phyloP scores from a whole-genome alignment of 2,113 vertebrate species.

The Tretioscincus oriximinensis region DNA sequence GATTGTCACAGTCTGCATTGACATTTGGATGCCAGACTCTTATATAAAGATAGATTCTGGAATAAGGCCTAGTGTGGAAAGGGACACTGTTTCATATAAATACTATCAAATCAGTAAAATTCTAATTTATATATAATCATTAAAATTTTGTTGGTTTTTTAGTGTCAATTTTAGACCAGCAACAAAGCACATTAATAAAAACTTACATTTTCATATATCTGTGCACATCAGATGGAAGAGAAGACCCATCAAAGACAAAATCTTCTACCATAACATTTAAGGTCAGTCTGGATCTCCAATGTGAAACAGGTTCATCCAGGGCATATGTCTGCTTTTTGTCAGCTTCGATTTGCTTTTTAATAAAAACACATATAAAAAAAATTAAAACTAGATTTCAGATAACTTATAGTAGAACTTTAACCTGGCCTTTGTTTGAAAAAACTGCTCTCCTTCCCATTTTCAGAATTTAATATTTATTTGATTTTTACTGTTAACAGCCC shows the following conservation, averaged over 20 bases:
- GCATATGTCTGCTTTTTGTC: constrained; percentile 65
- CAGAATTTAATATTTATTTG: no score
- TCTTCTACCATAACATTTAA: constrained; percentile 91
- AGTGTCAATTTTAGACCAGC: not conserved
- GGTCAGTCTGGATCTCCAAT: constrained; percentile 93
- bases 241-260: constrained; percentile 90
- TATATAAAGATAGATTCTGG: no score
- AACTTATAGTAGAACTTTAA: not conserved
- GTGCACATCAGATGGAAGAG: constrained; percentile 90
- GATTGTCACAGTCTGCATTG: no score
- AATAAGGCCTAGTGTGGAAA: no score
- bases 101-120: not conserved
- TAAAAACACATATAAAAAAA: constrained; percentile 3
- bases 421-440: no score
- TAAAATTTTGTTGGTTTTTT: not conserved
- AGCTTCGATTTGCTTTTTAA: constrained; percentile 72
- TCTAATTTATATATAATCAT: not conserved
- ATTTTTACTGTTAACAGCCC: no score
- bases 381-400: not conserved
- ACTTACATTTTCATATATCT: constrained; percentile 92
- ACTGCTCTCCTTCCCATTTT: no score
- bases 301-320: constrained; percentile 85
- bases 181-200: fast-evolving
- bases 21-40: no score
- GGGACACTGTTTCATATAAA: not conserved